phyloP scores from a whole-genome alignment of 2,113 vertebrate genomes.

The Chaetops frenatus region DNA sequence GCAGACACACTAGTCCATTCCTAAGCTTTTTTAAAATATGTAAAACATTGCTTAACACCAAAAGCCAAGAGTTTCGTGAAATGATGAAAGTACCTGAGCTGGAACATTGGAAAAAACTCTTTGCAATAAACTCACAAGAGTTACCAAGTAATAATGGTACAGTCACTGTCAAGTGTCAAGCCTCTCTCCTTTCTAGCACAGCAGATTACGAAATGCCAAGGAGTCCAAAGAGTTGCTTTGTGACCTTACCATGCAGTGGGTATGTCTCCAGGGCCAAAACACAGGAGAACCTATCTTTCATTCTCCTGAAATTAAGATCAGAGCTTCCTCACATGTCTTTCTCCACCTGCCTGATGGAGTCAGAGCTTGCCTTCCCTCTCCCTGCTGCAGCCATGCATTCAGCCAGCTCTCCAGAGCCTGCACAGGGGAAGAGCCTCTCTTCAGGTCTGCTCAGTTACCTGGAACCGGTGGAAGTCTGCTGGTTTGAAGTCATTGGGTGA shows the following conservation, averaged over 20 bases:
- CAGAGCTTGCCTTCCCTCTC: neutral
- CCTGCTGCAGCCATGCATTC: neutral
- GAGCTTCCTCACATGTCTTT: neutral
- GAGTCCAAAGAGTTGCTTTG: neutral
- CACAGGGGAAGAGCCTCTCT: neutral
- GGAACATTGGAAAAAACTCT: neutral
- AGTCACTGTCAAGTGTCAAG: neutral
- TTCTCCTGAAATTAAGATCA: neutral
- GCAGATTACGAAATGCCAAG: neutral
- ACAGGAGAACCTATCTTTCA: neutral
- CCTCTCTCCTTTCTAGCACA: neutral
- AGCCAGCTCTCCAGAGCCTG: neutral
- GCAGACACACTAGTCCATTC: neutral
- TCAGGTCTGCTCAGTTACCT: conserved; percentile 71
- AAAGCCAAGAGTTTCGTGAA: neutral
- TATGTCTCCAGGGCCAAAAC: neutral
- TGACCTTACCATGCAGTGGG: neutral
- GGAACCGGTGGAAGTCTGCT: conserved; percentile 93
- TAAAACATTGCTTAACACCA: neutral
- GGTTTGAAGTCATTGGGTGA: conserved; percentile 92
- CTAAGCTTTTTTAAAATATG: neutral
- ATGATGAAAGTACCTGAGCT: neutral
- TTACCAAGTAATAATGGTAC: neutral
- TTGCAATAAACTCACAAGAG: neutral
- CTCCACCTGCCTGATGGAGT: neutral